These are phyloP conservation scores for Hecatera dysodea DNA, from an alignment of 2,888 invertebrate species.

Conservation along the genomic window DNA sequence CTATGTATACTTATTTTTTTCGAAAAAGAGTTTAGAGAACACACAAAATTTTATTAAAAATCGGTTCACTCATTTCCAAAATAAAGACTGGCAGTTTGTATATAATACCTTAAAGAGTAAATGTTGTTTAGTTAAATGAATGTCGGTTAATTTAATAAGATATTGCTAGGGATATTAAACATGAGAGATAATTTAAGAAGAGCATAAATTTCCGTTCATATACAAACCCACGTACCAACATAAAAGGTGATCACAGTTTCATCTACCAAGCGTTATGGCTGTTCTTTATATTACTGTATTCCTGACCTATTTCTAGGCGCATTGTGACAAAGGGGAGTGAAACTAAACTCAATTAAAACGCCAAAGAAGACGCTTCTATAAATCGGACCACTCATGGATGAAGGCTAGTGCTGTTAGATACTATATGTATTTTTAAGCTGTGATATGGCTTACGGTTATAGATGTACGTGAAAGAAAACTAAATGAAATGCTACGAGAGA, in stretches of 20 bases:
- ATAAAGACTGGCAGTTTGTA: neutral
- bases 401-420: slow-evolving; percentile 4
- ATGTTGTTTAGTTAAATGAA: neutral
- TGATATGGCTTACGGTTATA: neutral
- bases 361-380: slow-evolving; percentile 20
- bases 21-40: too few species aligned
- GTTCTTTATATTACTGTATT: slow-evolving; percentile 5
- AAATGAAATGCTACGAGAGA: too few species aligned
- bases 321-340: slow-evolving; percentile 17
- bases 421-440: slow-evolving; percentile 23
- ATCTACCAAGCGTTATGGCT: neutral
- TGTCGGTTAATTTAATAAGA: neutral
- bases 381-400: slow-evolving; percentile 31
- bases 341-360: slow-evolving; percentile 34
- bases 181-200: neutral
- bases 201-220: too few species aligned
- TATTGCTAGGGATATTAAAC: neutral
- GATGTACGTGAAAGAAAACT: too few species aligned
- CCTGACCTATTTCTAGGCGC: slow-evolving; percentile 2
- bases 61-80: neutral
- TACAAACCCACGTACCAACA: neutral
- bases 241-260: neutral
- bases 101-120: neutral
- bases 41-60: neutral
- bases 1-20: too few species aligned